These are phyloP conservation scores for Drosophila sucinea DNA, from an alignment of 1,140 invertebrate species.

Conservation along the genomic window DNA sequence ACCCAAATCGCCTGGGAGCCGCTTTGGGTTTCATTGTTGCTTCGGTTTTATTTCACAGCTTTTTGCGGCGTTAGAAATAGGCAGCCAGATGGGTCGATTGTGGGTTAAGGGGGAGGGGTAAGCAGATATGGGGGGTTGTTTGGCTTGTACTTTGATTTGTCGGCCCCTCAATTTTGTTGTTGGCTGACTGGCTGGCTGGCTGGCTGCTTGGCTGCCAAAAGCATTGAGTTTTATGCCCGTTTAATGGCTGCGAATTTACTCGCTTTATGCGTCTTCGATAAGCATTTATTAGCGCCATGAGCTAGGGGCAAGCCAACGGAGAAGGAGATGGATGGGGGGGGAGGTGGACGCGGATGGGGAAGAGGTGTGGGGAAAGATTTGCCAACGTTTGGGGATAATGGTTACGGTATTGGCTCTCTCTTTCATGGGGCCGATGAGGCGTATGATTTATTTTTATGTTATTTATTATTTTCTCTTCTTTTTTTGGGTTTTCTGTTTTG, in stretches of 20 bases:
- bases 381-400: slow-evolving; percentile 48
- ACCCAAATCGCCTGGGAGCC: slow-evolving; percentile 78
- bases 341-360: not conserved
- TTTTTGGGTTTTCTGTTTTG: not conserved
- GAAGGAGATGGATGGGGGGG: not conserved
- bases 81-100: not conserved
- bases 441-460: slow-evolving; percentile 80
- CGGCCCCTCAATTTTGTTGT: slow-evolving; percentile 52
- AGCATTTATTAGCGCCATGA: slow-evolving; percentile 78
- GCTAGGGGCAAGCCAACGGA: slow-evolving; percentile 11
- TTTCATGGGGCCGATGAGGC: slow-evolving; percentile 71
- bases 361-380: not conserved
- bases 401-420: slow-evolving; percentile 63
- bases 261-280: slow-evolving; percentile 80
- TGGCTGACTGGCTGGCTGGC: slow-evolving; percentile 10
- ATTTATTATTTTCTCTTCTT: slow-evolving; percentile 62
- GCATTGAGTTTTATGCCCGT: slow-evolving; percentile 75
- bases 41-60: slow-evolving; percentile 73
- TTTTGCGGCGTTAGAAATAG: slow-evolving; percentile 39
- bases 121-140: slow-evolving; percentile 24
- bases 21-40: slow-evolving; percentile 79
- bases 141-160: slow-evolving; percentile 77
- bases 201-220: slow-evolving; percentile 9
- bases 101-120: not conserved
- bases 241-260: slow-evolving; percentile 80